A percentile compares a stretch with the other conserved stretches of the same genome.
Evolutionary conservation across 2,888 invertebrate genomes (phyloP).

Genomic region (Melitaea athalia): DNA sequence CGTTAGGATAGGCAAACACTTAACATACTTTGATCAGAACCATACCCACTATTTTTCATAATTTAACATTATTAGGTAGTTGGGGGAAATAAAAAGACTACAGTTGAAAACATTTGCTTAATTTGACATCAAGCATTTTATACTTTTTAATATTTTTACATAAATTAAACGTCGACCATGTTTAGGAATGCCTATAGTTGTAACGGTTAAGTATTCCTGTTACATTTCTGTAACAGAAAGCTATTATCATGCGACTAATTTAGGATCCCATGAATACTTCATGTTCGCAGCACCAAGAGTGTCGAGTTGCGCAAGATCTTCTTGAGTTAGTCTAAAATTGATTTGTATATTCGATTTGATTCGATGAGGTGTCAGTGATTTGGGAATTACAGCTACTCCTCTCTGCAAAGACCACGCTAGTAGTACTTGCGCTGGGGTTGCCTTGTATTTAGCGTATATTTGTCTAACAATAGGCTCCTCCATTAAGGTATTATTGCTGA

Average conservation of each 20-base stretch:
- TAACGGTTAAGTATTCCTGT: too few relatives aligned
- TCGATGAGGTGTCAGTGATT: slow-evolving; percentile 81
- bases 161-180: not conserved
- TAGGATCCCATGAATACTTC: slow-evolving; percentile 65
- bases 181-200: not conserved
- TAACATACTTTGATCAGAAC: too few relatives aligned
- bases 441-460: slow-evolving; percentile 83
- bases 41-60: too few relatives aligned
- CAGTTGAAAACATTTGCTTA: not conserved
- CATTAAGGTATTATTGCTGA: slow-evolving; percentile 74
- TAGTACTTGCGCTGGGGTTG: slow-evolving; percentile 85
- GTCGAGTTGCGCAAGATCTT: slow-evolving; percentile 71
- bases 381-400: slow-evolving; percentile 86
- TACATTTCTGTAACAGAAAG: not conserved
- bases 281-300: slow-evolving; percentile 45
- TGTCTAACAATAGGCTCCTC: slow-evolving; percentile 80
- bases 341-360: slow-evolving; percentile 83
- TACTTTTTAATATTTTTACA: not conserved
- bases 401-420: slow-evolving; percentile 90
- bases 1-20: too few relatives aligned
- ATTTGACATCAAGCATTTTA: not conserved
- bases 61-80: too few relatives aligned
- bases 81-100: not conserved
- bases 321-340: slow-evolving; percentile 80
- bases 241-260: slow-evolving; percentile 44